A percentile compares a stretch with the other conserved stretches of the same genome.
These are phyloP conservation scores for Panurus biarmicus DNA, from an alignment of 2,113 vertebrate genomes.

Conservation along the genomic window DNA sequence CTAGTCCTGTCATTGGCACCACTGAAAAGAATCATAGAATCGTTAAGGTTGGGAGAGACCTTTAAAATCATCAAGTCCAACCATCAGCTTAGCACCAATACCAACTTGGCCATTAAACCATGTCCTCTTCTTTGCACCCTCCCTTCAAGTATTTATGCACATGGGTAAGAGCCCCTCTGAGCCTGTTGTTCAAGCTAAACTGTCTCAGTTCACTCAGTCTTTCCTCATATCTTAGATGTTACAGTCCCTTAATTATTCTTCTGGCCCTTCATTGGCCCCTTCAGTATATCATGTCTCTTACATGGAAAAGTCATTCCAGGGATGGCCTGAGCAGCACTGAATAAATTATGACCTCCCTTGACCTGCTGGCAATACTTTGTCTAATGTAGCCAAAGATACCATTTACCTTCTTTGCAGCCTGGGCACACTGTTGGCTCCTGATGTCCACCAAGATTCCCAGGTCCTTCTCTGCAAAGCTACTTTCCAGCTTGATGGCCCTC, in stretches of 20 bases:
- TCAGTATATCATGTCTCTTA: background rate
- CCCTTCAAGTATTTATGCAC: background rate
- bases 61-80: background rate
- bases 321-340: background rate
- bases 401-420: background rate
- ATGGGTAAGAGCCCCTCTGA: background rate
- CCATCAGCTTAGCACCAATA: background rate
- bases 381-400: background rate
- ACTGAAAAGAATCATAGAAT: background rate
- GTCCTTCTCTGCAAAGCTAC: background rate
- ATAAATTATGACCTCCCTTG: background rate
- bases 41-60: background rate
- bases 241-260: background rate
- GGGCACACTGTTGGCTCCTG: background rate
- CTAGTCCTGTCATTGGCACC: background rate
- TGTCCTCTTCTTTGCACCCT: background rate
- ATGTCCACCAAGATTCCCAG: background rate
- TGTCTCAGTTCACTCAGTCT: background rate
- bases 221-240: background rate
- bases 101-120: background rate
- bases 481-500: background rate
- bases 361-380: background rate
- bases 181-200: background rate
- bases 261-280: background rate
- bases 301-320: background rate